Base-by-base conservation (phyloP, 1,140 invertebrate genomes). In the Sminthurinus signatus region DNA sequence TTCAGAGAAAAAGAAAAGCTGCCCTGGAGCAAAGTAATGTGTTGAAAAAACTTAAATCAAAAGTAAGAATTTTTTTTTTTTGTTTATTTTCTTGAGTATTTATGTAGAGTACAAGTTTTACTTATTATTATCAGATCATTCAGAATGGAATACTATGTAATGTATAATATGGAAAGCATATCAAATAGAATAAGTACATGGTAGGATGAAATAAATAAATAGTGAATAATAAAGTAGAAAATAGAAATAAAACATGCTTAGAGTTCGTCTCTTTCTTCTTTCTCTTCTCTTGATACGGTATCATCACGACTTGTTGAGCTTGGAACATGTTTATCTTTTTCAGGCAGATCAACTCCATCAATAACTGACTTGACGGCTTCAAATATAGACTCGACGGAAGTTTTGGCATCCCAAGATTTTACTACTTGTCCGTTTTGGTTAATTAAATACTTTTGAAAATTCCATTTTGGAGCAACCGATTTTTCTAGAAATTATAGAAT, bases 381-480 rank as follows among this genome's bases (percentile, higher is more conserved):
- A 71, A 77, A 79, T 43, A 80, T 76, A 19, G 76, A 74, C 46
- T 79, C 74, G n/a, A 80, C 75, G 25, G 73, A 67, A 28, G 70
- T 74, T 60, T 75, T 73, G 17, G 79, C 78, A 21, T 76, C 76
- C 79, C 79, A 82, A 2, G 75, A 74, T 62, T 75, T 64, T 0
- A 77, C 12, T 1, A 81, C 77, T 19, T 75, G 61, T 8, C 81
- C 81, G 42, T 79, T 73, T 51, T 73, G 71, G 71, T 78, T 73
- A 3, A 82, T 75, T n/a, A 82, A 69, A 67, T 81, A 82, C 63
- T 82, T 82, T 75, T 78, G 81, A 69, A 82, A 82, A 65, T 82
- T 82, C 81, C 81, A 82, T 44, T 73, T 76, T 25, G 80, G 80
- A 21, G 73, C 61, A 12, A 48, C 42, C 29, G 2, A 61, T 52